Evolutionary conservation across 2,113 vertebrate species (phyloP).

Genomic region (Cavia porcellus): DNA sequence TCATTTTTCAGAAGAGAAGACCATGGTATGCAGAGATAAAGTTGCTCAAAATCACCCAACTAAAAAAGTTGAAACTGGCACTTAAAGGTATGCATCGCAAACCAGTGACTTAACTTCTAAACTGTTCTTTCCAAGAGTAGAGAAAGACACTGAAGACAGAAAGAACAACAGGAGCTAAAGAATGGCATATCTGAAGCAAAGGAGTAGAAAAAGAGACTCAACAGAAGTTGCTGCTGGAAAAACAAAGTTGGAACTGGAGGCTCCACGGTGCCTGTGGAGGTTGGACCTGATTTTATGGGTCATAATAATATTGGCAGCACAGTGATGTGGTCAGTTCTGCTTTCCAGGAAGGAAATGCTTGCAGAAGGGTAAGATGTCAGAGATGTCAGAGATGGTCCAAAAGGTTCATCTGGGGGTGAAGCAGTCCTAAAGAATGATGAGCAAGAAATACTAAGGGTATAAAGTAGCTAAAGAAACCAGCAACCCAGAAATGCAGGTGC

Average conservation of each 20-base stretch:
- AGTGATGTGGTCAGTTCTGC: not conserved
- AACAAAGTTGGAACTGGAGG: not conserved
- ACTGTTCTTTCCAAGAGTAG: not conserved
- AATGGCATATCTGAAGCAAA: not conserved
- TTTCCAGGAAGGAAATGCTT: not conserved
- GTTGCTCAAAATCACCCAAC: not conserved
- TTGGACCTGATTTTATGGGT: not conserved
- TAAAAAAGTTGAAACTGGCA: not conserved
- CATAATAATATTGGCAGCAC: not conserved
- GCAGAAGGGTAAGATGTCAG: not conserved
- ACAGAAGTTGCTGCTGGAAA: not conserved
- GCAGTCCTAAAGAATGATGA: not conserved
- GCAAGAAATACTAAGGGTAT: not conserved
- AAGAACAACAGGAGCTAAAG: not conserved
- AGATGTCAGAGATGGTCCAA: not conserved
- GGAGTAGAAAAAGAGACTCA: not conserved
- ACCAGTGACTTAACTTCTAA: not conserved
- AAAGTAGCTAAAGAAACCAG: not conserved
- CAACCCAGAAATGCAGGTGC: not conserved
- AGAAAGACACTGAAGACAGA: not conserved
- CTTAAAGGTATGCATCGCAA: not conserved
- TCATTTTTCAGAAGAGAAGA: not conserved
- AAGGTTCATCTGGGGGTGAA: not conserved
- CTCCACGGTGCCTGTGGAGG: not conserved
- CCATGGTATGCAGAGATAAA: not conserved